Conservation (phyloP, 2,797 vertebrate genomes). For the Oreochromis mossambicus region DNA sequence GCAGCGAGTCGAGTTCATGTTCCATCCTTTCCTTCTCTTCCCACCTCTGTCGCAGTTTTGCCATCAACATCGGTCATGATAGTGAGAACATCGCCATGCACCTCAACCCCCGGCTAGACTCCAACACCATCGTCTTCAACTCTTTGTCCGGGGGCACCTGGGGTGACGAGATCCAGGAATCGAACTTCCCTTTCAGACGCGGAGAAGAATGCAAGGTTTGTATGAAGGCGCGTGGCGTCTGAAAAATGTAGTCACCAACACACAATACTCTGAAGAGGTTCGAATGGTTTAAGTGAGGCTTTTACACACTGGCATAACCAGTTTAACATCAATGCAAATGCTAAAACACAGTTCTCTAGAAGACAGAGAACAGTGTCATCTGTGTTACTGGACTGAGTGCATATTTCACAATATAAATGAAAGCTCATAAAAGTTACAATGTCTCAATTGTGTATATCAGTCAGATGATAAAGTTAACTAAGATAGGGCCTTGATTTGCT, state of each 20-base stretch:
- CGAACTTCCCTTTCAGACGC: slow-evolving; percentile 59
- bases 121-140: slow-evolving; percentile 62
- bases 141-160: slow-evolving; percentile 61
- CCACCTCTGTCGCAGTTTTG: slow-evolving; percentile 58
- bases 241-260: background rate
- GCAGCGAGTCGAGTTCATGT: background rate
- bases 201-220: slow-evolving; percentile 74
- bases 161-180: slow-evolving; percentile 42
- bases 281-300: background rate
- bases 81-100: slow-evolving; percentile 68
- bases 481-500: background rate
- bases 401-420: background rate
- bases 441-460: background rate
- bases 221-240: too few relatives aligned
- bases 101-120: slow-evolving; percentile 74
- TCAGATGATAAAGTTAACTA: background rate
- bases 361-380: background rate
- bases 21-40: background rate
- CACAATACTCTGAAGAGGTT: background rate
- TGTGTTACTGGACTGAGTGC: background rate
- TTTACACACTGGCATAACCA: background rate
- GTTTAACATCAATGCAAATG: background rate
- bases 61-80: slow-evolving; percentile 75
- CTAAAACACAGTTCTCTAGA: background rate
- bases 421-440: background rate